Evolutionary conservation across 2,113 vertebrate species (phyloP), one percentile per base, ranked within the genome.

Genomic region (Pteropus alecto): DNA sequence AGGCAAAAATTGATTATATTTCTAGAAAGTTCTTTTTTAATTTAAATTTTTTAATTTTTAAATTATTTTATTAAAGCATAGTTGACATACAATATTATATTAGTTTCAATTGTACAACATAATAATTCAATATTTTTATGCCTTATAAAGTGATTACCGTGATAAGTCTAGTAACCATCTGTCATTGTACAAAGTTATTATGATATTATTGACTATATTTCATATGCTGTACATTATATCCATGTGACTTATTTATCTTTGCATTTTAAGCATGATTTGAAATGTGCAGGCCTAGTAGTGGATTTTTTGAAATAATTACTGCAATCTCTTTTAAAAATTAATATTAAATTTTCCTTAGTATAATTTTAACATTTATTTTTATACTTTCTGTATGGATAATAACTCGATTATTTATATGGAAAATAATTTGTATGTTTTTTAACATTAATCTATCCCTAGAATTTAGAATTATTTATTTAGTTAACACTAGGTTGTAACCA

Each of bases 301-400:
- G 9, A 18, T 0, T 71, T 63, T 90, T 90, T 63, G 24, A 92
- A 74, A 30, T 14, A 84, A 90, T 91, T 78, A 74, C 51, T 78
- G 8, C 4, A 76, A 35, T 87, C 12, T 21, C 33, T 63, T 89
- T 86, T 30, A 61, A 79, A 90, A 58, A 73, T 85, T 77, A 77
- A 76, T 56, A 93, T 56, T 5, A 90, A 61, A 30, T 38, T 76
- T 82, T 35, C 33, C 13, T 2, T 65, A 24, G 3, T 93, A 46
- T 76, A 77, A 88, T n/a, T 85, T 88, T 58, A 90, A 19, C n/a
- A 51, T 85, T 88, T 68, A 81, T 60, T 81, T 93, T 85, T 73
- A 5, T 82, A 38, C 8, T 70, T 84, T n/a, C 12, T 6, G 63
- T 71, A 51, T 61, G 51, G 9, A 71, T 46, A 63, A 84, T 71